phyloP scores from a whole-genome alignment of 2,113 vertebrate species.

The Etia nguti region DNA sequence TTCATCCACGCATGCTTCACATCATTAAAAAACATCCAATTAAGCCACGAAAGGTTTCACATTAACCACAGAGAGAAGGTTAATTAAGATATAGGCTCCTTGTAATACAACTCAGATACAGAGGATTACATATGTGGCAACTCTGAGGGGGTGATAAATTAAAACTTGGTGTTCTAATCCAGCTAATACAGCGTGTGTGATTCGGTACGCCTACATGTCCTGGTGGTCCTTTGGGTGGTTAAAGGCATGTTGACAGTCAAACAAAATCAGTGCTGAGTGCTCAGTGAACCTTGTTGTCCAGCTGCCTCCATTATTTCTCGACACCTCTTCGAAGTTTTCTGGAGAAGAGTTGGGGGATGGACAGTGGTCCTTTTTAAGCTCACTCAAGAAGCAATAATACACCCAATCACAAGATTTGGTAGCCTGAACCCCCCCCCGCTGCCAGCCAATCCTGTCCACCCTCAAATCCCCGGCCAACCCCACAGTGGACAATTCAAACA shows the following conservation, averaged over 20 bases:
- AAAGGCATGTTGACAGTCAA: constrained; percentile 30
- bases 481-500: constrained; percentile 15
- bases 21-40: constrained; percentile 32
- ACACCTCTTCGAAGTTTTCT: neutral
- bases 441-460: constrained; percentile 27
- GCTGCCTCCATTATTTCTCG: neutral
- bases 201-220: neutral
- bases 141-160: neutral
- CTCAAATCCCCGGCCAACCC: neutral
- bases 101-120: constrained; percentile 3
- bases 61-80: constrained; percentile 14
- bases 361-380: neutral
- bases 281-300: constrained; percentile 50
- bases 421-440: neutral
- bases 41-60: constrained; percentile 8
- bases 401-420: constrained; percentile 33
- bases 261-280: constrained; percentile 47
- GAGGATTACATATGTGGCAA: constrained; percentile 1
- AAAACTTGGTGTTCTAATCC: neutral
- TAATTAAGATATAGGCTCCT: constrained; percentile 17
- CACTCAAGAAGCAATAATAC: constrained; percentile 31
- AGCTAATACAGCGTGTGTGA: neutral
- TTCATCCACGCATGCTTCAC: neutral
- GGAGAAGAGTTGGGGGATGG: neutral
- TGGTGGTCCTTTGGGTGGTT: neutral